Evolutionary conservation across 2,888 invertebrate genomes (phyloP), one percentile per base, ranked within the genome.

Genomic region (Acrobasis repandana): DNA sequence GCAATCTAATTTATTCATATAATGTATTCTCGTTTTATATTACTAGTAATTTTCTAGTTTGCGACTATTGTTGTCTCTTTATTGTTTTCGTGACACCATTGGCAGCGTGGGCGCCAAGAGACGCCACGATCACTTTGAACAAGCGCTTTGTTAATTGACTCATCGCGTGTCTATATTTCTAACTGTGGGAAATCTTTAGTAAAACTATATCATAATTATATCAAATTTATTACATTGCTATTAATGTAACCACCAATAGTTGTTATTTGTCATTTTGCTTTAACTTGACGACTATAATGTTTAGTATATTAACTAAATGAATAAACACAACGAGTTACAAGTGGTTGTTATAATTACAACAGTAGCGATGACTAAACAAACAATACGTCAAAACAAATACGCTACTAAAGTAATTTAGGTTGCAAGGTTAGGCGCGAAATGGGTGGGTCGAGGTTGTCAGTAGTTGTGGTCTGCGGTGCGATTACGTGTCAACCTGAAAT

Each of bases 1-100:
- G 80, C 79, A 76, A 76, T 83, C 81, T 89, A 88, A 90, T 90
- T 88, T 90, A 91, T 91, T 89, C 87, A 90, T 88, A 76, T 88
- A 86, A 90, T 86, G 86, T 86, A 89, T 87, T 85, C 75, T 72
- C 74, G 75, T 80, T 84, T 83, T 83, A 83, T 83, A 74, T 77
- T 75, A 79, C 68, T 74, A 74, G 77, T 85, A 82, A 82, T 86
- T 82, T 77, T 85, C 81, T 85, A 86, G 82, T 86, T 85, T 76
- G 86, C 78, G 68, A 78, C 80, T 80, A 83, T 83, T 82, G 80
- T 83, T 74, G 76, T 75, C 62, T 75, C 79, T 80, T 80, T 80
- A 76, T 82, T 77, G 75, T 78, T 74, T 76, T 81, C 67, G 68
- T 72, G 75, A 67, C 67, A 63, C 63, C 64, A 70, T 76, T 75